Evolutionary conservation across 2,113 vertebrate genomes (phyloP), one percentile per base, ranked within the genome.

Genomic region (Calypte anna): DNA sequence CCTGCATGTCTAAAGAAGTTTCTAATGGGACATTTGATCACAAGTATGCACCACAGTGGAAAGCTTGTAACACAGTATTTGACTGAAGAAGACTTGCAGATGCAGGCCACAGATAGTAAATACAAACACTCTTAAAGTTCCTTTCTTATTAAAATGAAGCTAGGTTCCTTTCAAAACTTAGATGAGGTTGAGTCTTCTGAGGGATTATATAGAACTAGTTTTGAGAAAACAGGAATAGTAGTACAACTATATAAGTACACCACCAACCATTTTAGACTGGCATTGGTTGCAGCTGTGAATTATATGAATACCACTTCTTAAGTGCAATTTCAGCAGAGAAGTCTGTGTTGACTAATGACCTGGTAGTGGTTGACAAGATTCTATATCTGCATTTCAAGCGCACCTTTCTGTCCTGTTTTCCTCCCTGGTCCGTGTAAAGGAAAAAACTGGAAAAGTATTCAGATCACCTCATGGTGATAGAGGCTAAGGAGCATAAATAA

Each of bases 1-100:
- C 80, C 72, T 95, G 82, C 64, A 66, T 97, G 90, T 91, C 88
- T 95, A 94, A 93, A 95, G 88, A 91, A 94, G 90, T 97, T 97
- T 96, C 94, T 93, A 67, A 96, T 59, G 50, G 96, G 88, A 93
- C 79, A 58, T 96, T 95, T 92, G 86, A 97, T 88, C 38, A 38
- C 57, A 82, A 76, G 31, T 63, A 44, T 40, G 30, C 6, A 2
- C n/a, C 82, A 50, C 40, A 74, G n/a, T 50, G 43, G 43, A 73
- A 83, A 46, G 43, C 21, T 90, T 89, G 74, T 82, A 83, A 67
- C 8, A 6, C 33, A 83, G 59, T 22, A 28, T 87, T 91, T 96
- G 62, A 74, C 54, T 55, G 70, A 91, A 73, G 62, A 88, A 66
- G 20, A 38, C 74, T 76, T 81, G 48, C 13, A 53, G 57, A 73